Conservation (phyloP, 2,888 invertebrate species). For the Thalpophila matura region DNA sequence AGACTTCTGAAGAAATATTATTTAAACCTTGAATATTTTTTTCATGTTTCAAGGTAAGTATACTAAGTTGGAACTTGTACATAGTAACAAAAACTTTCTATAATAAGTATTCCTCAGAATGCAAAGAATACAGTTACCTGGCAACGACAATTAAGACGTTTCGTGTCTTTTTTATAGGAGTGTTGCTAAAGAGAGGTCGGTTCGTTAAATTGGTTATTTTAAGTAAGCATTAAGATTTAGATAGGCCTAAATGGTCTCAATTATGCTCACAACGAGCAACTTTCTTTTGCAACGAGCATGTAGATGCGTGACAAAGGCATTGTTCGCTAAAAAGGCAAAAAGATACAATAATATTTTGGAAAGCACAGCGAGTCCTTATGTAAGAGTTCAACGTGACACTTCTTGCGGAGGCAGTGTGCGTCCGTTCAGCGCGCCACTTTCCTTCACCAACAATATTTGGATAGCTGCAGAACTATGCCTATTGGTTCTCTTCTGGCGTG, state of each 20-base stretch:
- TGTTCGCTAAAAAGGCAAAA: conserved; percentile 80
- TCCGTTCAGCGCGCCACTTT: conserved; percentile 88
- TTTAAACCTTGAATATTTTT: conserved; percentile 47
- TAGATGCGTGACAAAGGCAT: conserved; percentile 73
- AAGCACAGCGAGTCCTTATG: conserved; percentile 88
- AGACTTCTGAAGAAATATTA: conserved; percentile 40
- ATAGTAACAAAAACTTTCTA: conserved; percentile 53
- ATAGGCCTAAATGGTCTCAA: conserved; percentile 66
- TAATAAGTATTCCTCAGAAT: conserved; percentile 42
- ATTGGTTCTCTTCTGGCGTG: conserved; percentile 35
- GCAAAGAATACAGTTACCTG: conserved; percentile 38
- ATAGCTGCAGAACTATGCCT: conserved; percentile 68
- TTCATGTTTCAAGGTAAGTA: conserved; percentile 52
- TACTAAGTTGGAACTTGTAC: conserved; percentile 31
- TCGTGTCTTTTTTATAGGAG: conserved; percentile 32
- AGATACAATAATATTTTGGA: conserved; percentile 87
- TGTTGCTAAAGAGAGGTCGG: conserved; percentile 36
- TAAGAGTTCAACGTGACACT: conserved; percentile 91
- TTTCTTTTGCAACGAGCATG: conserved; percentile 76
- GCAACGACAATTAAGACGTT: conserved; percentile 44
- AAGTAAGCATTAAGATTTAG: conserved; percentile 55
- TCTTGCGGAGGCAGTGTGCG: conserved; percentile 76
- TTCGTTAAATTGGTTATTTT: conserved; percentile 50
- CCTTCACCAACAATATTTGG: conserved; percentile 85
- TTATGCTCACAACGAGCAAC: conserved; percentile 71